Percentiles rank a stretch among this genome's conserved stretches.
Evolutionary conservation across 2,113 vertebrate genomes (phyloP).

Genomic region (Ranitomeya imitator): DNA sequence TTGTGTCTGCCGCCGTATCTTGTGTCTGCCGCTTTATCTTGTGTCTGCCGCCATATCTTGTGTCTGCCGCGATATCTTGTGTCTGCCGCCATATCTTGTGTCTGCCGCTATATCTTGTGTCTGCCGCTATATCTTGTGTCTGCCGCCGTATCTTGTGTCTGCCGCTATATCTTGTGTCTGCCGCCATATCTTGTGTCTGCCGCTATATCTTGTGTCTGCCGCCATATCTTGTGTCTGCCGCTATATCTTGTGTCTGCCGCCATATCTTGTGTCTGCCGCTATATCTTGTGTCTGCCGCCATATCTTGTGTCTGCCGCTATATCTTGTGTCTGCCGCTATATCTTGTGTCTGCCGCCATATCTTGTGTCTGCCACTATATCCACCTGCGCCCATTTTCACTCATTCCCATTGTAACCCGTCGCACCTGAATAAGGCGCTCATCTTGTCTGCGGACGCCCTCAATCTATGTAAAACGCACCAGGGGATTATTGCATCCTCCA

Average conservation of each 20-base stretch:
- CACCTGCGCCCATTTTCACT: background rate
- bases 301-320: background rate
- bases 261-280: background rate
- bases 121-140: background rate
- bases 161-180: background rate
- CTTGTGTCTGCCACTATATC: background rate
- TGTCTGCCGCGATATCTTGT: background rate
- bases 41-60: background rate
- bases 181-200: background rate
- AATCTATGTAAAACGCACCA: background rate
- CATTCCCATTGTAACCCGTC: constrained; percentile 2
- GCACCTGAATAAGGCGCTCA: background rate
- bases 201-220: background rate
- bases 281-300: background rate
- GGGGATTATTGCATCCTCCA: too few species aligned
- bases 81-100: background rate
- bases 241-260: background rate
- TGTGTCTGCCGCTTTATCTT: background rate
- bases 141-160: background rate
- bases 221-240: background rate
- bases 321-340: background rate
- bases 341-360: background rate
- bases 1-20: background rate
- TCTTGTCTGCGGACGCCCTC: background rate
- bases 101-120: background rate